phyloP scores from a whole-genome alignment of 2,888 invertebrate genomes.

The Carterocephalus palaemon region DNA sequence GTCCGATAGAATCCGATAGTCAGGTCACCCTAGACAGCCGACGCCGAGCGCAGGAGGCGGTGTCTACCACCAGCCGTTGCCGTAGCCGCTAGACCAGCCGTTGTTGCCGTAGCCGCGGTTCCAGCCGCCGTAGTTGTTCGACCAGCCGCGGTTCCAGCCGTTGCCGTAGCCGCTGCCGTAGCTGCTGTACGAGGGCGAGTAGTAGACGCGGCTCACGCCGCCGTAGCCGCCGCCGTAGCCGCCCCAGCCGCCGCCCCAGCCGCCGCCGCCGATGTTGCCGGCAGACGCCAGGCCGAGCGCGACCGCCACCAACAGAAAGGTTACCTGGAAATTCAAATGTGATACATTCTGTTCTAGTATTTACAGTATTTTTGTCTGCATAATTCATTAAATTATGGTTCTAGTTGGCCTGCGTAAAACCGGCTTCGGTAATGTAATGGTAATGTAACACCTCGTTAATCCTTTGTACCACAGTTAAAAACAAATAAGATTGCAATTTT shows the following conservation, averaged over 20 bases:
- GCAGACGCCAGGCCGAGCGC: conserved; percentile 41
- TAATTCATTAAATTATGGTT: too few species aligned
- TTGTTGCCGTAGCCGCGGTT: conserved; percentile 1
- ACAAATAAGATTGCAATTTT: too few species aligned
- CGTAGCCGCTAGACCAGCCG: conserved; percentile 11
- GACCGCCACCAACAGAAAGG: conserved; percentile 38
- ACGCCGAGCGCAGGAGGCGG: too few species aligned
- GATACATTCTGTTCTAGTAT: too few species aligned
- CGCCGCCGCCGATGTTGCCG: conserved; percentile 46
- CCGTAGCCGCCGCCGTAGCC: conserved; percentile 20
- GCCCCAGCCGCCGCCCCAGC: conserved; percentile 22
- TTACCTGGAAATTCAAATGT: conserved; percentile 34
- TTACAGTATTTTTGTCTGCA: too few species aligned
- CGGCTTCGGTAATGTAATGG: too few species aligned
- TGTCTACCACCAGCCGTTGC: conserved; percentile 21
- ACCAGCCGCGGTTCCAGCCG: conserved; percentile 21
- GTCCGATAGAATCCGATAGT: too few species aligned
- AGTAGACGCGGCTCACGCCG: conserved; percentile 5
- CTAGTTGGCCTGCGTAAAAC: too few species aligned
- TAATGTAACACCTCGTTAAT: too few species aligned
- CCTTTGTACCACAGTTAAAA: too few species aligned
- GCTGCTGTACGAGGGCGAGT: neutral
- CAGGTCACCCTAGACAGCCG: too few species aligned
- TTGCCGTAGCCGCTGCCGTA: conserved; percentile 19
- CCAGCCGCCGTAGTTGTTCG: conserved; percentile 6